Percentiles rank a stretch among this genome's conserved stretches.
These are phyloP conservation scores for Paguma larvata DNA, from an alignment of 2,797 vertebrate genomes.

Conservation along the genomic window DNA sequence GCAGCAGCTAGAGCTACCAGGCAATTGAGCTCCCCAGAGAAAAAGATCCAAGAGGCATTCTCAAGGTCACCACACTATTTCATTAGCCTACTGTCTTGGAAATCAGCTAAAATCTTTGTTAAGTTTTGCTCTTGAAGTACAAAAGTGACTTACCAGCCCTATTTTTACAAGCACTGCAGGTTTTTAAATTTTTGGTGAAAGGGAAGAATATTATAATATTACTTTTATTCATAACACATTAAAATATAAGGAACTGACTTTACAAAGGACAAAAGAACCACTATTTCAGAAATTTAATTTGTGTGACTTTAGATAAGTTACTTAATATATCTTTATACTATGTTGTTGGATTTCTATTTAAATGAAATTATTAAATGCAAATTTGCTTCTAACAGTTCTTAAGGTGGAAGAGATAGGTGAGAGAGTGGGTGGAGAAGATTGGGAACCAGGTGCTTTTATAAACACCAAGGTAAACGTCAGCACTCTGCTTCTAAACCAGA, in stretches of 20 bases:
- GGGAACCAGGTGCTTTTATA: conserved; percentile 35
- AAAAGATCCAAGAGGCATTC: background rate
- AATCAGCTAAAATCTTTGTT: conserved; percentile 20
- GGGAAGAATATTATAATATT: conserved; percentile 39
- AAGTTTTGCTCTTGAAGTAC: conserved; percentile 48
- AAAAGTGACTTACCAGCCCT: background rate
- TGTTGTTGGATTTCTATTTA: conserved; percentile 53
- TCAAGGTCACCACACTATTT: background rate
- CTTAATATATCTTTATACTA: conserved; percentile 32
- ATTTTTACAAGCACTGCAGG: background rate
- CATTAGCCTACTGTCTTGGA: conserved; percentile 16
- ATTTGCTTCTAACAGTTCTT: conserved; percentile 52
- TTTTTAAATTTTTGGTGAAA: background rate
- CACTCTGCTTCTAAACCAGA: conserved; percentile 11
- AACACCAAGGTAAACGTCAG: conserved; percentile 38
- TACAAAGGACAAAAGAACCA: conserved; percentile 25
- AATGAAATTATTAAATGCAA: conserved; percentile 52
- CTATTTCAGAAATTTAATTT: conserved; percentile 35
- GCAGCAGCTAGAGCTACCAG: background rate
- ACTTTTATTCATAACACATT: conserved; percentile 51
- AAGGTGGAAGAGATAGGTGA: conserved; percentile 36
- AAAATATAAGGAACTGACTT: conserved; percentile 57
- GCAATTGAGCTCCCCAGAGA: background rate
- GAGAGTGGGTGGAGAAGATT: background rate
- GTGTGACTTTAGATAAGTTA: background rate